Evolutionary conservation across 1,140 invertebrate species (phyloP), one percentile per base, ranked within the genome.

Genomic region (Trichomalopsis sarcophagae): DNA sequence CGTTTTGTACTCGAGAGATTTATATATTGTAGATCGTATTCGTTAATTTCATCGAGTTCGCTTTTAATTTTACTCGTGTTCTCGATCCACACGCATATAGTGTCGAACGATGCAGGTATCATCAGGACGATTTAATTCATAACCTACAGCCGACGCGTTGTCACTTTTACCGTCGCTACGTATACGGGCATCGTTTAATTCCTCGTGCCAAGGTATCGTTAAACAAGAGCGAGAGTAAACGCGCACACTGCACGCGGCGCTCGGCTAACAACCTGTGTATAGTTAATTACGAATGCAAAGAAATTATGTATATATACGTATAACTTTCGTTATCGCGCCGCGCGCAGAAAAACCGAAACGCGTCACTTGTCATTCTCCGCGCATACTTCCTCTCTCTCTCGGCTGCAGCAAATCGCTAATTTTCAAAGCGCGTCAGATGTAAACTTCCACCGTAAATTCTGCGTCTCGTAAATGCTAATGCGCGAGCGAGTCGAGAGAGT

Each of bases 401-500:
- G 40, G 7, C 6, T 44, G 40, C 40, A 44, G 10, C 40, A 44
- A 44, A 44, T 44, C 40, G 40, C 40, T 9, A 27, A 71, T 33
- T 71, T 71, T 33, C 69, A 71, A 71, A 13, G 73, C 33, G 11
- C 30, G 44, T 82, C 71, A 23, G 62, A 76, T 82, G 73, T 73
- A 74, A 30, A 44, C 36, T 82, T 76, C 30, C 7, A 40, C 50
- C 73, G 62, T 82, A 76, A 82, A 82, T 82, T 76, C 50, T 66
- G 62, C 62, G 33, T 82, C 30, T 82, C 50, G 50, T 82, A 82
- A 82, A 82, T 82, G 33, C 21, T 73, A 79, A 84, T 79, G 55
- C 17, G 11, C 6, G 33, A 17, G 62, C 21, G 33, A 17, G 62
- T 36, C 36, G 66, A 7, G 55, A 7, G 55, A 55, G 36, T n/a